Evolutionary conservation across 2,113 vertebrate genomes (phyloP), one percentile per base, ranked within the genome.

Genomic region (Synchiropus splendidus): DNA sequence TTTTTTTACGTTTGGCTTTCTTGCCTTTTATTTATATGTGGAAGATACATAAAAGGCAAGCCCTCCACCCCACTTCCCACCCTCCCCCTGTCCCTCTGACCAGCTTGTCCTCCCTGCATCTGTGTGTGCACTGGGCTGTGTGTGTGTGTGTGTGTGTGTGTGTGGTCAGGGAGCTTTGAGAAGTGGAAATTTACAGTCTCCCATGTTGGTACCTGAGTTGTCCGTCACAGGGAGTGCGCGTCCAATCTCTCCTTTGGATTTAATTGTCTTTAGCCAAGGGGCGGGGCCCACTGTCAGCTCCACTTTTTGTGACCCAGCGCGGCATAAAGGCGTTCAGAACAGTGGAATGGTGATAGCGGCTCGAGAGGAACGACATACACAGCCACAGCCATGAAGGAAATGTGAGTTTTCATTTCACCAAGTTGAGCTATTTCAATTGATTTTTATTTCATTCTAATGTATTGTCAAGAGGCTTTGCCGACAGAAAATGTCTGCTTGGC

Each of bases 121-220:
- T 27, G 21, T 27, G 21, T n/a, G 13, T 35, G 12, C 4, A 4
- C 13, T 2, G 62, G 55, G 42, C 56, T 54, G 36, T 55, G 50
- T 57, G 49, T 46, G 39, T 36, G 51, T 37, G 51, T 34, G 48
- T 41, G 41, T 48, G 44, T 47, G 38, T 31, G 16, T 54, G 38
- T 36, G 14, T 16, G 16, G 6, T 6, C 42, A 62, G 55, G 50
- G 31, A 54, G 48, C 45, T 45, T 54, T 58, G 48, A 16, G 58
- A 64, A 79, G 79, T 83, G 82, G 82, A 85, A 85, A 85, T 81
- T 81, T 85, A 82, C 82, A 75, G 80, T 80, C 45, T 75, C 49
- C 51, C 45, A 54, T 32, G 65, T 74, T 72, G 61, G 72, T 73
- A 77, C 77, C 76, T 77, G 74, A 74, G 63, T 62, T 67, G 65